Evolutionary conservation across 2,888 invertebrate genomes (phyloP), one percentile per base, ranked within the genome.

Genomic region (Cantharis rufa): DNA sequence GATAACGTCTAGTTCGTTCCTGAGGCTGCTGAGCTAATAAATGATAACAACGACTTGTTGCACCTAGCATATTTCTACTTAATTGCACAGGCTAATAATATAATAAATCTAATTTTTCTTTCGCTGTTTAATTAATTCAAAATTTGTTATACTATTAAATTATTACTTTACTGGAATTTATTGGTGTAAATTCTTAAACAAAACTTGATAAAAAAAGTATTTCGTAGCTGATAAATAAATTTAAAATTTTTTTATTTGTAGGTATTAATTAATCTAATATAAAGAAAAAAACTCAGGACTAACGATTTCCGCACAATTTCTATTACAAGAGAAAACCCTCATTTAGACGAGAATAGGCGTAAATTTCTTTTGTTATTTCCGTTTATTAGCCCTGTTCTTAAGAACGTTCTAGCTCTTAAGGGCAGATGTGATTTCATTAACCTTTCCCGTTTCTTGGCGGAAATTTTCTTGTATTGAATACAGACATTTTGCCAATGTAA

Each of bases 331-430:
- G 78, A 78, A 75, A 78, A 78, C 78, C 74, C 78, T 75, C 78
- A 75, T 78, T 78, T 75, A 75, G 78, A 75, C 62, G 70, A 75
- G 78, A 78, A 78, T 78, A 78, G 78, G 78, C 78, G 78, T 78
- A 78, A 78, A 78, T 78, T 78, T 78, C 78, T 78, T 78, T 78
- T 78, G 78, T 78, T 78, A 78, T 78, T 78, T 78, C 78, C 78
- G 78, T 78, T 78, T 78, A 78, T 78, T 78, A 78, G 78, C 70
- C 72, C 75, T 75, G 75, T 72, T 78, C 78, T 78, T 78, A 78
- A 78, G 78, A 78, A 75, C 73, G 78, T 75, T 78, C 66, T 70
- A 15, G 72, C 78, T 78, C 78, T 78, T 78, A 75, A 64, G 72
- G 78, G 78, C 78, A 78, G 78, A 78, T 78, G 78, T 78, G 78